Percentiles rank a stretch among this genome's conserved stretches.
Conservation (phyloP, 2,888 invertebrate species). For the Dryocosmus kuriphilus region DNA sequence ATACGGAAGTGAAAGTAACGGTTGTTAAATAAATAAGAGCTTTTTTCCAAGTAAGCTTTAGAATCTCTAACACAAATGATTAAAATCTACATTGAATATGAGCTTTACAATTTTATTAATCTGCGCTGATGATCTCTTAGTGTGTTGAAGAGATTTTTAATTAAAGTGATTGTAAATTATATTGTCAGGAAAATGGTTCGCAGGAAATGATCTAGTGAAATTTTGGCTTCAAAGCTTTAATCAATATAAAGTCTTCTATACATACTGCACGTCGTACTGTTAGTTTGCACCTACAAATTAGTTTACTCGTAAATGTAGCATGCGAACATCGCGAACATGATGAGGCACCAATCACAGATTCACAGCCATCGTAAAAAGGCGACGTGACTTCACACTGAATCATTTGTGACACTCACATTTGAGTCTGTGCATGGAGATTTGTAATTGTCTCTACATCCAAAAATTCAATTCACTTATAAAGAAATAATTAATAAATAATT, state of each 20-base stretch:
- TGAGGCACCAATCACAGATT: slow-evolving; percentile 55
- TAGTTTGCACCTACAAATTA: slow-evolving; percentile 53
- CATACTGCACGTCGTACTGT: slow-evolving; percentile 65
- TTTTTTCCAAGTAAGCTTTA: no score
- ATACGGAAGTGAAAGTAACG: no score
- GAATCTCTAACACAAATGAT: no score
- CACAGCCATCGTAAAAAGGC: slow-evolving; percentile 48
- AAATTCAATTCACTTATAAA: not conserved
- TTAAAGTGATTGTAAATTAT: no score
- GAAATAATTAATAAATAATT: not conserved
- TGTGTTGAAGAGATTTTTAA: no score
- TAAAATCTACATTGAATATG: no score
- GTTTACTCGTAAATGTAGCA: slow-evolving; percentile 64
- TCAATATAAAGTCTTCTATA: slow-evolving; percentile 41
- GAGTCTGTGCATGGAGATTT: not conserved
- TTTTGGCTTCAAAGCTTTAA: not conserved
- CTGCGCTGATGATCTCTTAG: no score
- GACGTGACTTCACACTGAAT: slow-evolving; percentile 37
- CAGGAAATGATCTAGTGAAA: not conserved
- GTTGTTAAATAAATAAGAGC: no score
- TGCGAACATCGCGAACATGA: slow-evolving; percentile 60
- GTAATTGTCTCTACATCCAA: not conserved
- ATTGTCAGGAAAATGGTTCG: not conserved
- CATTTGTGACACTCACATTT: slow-evolving; percentile 44
- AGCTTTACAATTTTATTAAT: no score